Evolutionary conservation across 2,888 invertebrate genomes (phyloP).

Genomic region (Drosophila ochracea): DNA sequence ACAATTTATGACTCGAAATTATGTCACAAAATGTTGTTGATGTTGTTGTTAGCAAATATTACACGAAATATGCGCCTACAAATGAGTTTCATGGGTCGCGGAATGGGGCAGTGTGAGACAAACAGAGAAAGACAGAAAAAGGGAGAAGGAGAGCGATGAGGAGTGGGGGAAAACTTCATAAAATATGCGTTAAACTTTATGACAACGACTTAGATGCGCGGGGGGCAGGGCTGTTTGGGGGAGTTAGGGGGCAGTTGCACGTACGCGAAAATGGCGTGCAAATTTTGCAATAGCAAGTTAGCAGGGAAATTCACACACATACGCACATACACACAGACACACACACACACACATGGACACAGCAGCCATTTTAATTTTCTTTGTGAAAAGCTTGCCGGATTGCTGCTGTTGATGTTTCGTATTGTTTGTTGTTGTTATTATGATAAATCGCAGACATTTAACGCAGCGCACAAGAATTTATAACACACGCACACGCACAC

Average conservation of each 20-base stretch:
- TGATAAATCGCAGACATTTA: slow-evolving; percentile 69
- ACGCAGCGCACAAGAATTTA: slow-evolving; percentile 64
- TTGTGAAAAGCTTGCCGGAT: slow-evolving; percentile 49
- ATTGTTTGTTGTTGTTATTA: slow-evolving; percentile 59
- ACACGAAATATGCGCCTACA: slow-evolving; percentile 62
- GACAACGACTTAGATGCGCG: slow-evolving; percentile 47
- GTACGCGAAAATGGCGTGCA: slow-evolving; percentile 67
- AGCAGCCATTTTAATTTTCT: slow-evolving; percentile 62
- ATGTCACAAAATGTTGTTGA: slow-evolving; percentile 68
- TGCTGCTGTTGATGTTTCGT: slow-evolving; percentile 54
- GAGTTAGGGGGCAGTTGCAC: slow-evolving; percentile 41
- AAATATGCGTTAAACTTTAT: slow-evolving; percentile 68
- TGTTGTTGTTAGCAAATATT: slow-evolving; percentile 42
- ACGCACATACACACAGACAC: neutral
- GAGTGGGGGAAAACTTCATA: slow-evolving; percentile 56
- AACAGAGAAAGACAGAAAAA: neutral
- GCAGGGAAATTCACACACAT: slow-evolving; percentile 2
- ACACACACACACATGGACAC: slow-evolving; percentile 8
- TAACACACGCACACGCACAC: slow-evolving; percentile 33
- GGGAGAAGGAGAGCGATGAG: too few species aligned
- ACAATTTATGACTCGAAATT: slow-evolving; percentile 72
- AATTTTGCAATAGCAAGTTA: slow-evolving; percentile 54
- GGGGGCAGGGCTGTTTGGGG: neutral
- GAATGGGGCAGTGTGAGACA: slow-evolving; percentile 2
- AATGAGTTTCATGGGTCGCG: slow-evolving; percentile 49